phyloP scores from a whole-genome alignment of 2,888 invertebrate genomes.

The Tholera decimalis region DNA sequence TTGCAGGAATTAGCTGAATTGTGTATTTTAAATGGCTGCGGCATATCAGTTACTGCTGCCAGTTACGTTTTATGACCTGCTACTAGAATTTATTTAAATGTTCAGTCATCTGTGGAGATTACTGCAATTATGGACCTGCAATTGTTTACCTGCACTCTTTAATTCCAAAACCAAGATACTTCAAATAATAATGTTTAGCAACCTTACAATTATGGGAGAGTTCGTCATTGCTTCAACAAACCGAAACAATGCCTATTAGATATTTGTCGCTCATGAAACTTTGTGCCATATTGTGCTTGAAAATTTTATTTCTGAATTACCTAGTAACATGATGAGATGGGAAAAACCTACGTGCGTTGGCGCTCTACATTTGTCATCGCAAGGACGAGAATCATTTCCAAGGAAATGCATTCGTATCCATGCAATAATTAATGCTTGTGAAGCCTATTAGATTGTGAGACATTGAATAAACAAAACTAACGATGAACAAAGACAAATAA shows the following conservation, averaged over 20 bases:
- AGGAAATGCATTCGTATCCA: conserved; percentile 21
- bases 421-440: not conserved
- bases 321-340: not conserved
- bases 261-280: not conserved
- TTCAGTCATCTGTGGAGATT: conserved; percentile 54
- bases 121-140: conserved; percentile 52
- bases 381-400: conserved; percentile 8
- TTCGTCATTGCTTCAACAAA: conserved; percentile 36
- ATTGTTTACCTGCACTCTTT: conserved; percentile 46
- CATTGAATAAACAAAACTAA: conserved; percentile 46
- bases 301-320: not conserved
- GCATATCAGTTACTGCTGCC: conserved; percentile 63
- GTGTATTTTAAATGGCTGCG: conserved; percentile 60
- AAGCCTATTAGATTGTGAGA: conserved; percentile 32
- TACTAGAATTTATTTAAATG: conserved; percentile 60
- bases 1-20: conserved; percentile 51
- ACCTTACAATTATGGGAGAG: conserved; percentile 5
- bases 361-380: not conserved
- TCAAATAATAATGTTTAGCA: conserved; percentile 18
- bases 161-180: conserved; percentile 38
- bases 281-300: too few relatives aligned
- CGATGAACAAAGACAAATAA: conserved; percentile 49
- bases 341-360: not conserved
- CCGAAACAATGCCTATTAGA: conserved; percentile 23
- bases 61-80: conserved; percentile 63